phyloP scores from a whole-genome alignment of 2,888 invertebrate species.

The Drymonia ruficornis region DNA sequence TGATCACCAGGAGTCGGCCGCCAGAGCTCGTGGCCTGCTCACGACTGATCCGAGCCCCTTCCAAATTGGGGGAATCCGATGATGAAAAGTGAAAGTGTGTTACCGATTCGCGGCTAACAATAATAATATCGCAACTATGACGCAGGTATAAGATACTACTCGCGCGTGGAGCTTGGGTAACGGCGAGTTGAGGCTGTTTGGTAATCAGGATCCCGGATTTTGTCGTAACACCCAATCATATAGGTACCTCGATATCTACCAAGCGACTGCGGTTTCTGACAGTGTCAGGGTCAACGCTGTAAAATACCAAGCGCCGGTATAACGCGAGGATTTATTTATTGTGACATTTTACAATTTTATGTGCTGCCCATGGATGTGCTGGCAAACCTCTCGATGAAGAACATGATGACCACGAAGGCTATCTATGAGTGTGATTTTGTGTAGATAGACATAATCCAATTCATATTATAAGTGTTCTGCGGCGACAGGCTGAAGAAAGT shows the following conservation, averaged over 20 bases:
- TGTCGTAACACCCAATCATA: neutral
- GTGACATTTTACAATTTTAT: no score
- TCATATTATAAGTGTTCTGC: no score
- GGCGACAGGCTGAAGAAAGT: no score
- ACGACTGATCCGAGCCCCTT: constrained; percentile 36
- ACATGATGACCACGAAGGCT: no score
- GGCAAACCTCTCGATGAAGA: no score
- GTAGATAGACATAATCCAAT: no score
- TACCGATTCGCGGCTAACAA: constrained; percentile 54
- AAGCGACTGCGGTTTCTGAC: neutral
- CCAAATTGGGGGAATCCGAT: constrained; percentile 51
- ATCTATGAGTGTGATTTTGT: no score
- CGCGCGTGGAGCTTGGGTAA: constrained; percentile 26
- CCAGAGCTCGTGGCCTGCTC: constrained; percentile 29
- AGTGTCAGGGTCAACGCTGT: neutral
- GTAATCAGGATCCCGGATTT: neutral
- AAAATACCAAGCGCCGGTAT: no score
- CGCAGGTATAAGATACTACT: constrained; percentile 35
- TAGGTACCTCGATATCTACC: neutral
- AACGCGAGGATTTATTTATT: no score
- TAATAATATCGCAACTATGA: constrained; percentile 61
- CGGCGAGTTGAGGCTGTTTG: constrained; percentile 8
- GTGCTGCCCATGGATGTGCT: no score
- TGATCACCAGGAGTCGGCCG: constrained; percentile 18
- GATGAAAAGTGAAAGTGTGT: constrained; percentile 69